A percentile compares a stretch with the other conserved stretches of the same genome.
Conservation (phyloP, 2,797 vertebrate species). For the Epinephelus malabaricus region DNA sequence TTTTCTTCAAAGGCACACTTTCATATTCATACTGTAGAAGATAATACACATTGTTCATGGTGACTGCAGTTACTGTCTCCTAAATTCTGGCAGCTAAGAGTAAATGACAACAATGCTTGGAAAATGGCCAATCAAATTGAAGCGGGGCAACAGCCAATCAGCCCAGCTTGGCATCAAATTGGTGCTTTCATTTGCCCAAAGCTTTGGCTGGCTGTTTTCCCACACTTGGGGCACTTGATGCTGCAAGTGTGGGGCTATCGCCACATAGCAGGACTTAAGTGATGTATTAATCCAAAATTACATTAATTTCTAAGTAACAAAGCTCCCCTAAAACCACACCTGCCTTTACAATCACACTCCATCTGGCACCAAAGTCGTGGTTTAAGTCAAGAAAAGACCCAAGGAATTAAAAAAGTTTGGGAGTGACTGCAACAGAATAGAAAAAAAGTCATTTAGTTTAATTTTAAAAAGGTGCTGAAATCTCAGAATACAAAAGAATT, state of each 20-base stretch:
- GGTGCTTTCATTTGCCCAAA: neutral
- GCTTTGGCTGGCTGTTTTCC: neutral
- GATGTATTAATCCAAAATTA: neutral
- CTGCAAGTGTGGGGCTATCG: neutral
- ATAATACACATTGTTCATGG: too few species aligned
- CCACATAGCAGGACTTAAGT: neutral
- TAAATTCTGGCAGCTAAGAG: too few species aligned
- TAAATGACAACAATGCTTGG: neutral
- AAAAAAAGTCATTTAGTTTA: neutral
- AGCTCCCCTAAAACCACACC: neutral
- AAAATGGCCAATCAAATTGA: neutral
- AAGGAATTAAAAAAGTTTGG: slow-evolving; percentile 1
- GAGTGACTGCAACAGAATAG: neutral
- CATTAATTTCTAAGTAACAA: neutral
- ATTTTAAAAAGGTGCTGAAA: slow-evolving; percentile 6
- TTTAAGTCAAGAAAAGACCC: neutral
- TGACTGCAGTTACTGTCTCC: too few species aligned
- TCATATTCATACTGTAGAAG: too few species aligned
- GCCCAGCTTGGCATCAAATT: neutral
- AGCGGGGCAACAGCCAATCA: neutral
- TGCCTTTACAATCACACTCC: too few species aligned
- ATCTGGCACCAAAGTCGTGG: neutral
- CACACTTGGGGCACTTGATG: neutral
- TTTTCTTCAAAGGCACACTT: too few species aligned
- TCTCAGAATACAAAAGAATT: neutral